These are phyloP conservation scores for Cephalopholis sonnerati DNA, from an alignment of 2,113 vertebrate species.

Conservation along the genomic window DNA sequence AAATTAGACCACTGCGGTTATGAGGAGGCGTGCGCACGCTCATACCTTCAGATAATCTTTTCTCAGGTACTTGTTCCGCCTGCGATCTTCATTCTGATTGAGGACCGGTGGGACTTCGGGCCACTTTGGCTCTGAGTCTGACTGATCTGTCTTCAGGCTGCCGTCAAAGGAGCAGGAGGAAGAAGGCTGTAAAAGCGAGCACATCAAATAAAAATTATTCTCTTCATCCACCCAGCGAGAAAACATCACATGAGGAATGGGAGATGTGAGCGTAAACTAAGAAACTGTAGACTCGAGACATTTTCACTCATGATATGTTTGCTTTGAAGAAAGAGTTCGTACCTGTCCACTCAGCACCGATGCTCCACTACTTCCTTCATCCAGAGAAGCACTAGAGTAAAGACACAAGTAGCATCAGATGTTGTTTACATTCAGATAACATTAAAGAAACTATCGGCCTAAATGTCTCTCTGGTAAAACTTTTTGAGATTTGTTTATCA, in stretches of 20 bases:
- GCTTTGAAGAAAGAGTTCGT: conserved; percentile 38
- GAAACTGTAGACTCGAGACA: background rate
- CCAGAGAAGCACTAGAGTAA: conserved; percentile 87
- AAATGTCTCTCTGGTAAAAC: background rate
- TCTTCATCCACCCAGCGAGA: background rate
- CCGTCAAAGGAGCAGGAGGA: conserved; percentile 86
- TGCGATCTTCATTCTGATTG: conserved; percentile 94
- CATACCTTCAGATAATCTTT: conserved; percentile 97
- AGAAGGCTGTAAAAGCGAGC: conserved; percentile 72
- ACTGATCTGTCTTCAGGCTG: conserved; percentile 86
- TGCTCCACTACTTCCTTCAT: conserved; percentile 90
- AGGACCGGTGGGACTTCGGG: conserved; percentile 91
- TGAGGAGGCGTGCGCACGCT: background rate
- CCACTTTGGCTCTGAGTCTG: conserved; percentile 90
- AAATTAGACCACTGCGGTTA: background rate
- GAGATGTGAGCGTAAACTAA: background rate
- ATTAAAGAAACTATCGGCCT: background rate
- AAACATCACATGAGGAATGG: background rate
- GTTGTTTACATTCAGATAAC: background rate
- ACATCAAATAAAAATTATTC: background rate
- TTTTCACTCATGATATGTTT: background rate
- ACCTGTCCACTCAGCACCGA: conserved; percentile 91
- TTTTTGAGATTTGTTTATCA: background rate
- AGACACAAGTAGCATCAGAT: conserved; percentile 27
- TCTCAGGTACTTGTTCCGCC: conserved; percentile 94